These are phyloP conservation scores for Charaxes varanes DNA, from an alignment of 1,140 invertebrate genomes.

Conservation along the genomic window DNA sequence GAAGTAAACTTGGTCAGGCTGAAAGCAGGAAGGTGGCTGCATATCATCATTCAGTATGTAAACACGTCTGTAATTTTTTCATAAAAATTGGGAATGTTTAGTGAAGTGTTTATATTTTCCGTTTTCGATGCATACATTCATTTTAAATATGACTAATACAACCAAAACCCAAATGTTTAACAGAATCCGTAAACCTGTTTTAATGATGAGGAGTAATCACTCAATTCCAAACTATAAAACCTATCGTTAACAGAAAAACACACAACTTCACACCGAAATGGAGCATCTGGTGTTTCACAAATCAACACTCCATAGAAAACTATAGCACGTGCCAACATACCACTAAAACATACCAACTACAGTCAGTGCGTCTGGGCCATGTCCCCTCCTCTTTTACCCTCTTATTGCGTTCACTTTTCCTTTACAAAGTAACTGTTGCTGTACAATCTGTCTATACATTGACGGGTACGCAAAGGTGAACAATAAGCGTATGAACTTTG, in stretches of 20 bases:
- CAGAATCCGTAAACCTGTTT: too few species aligned
- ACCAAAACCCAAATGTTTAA: too few species aligned
- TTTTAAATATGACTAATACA: too few species aligned
- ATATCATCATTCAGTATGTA: too few species aligned
- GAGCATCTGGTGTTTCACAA: slow-evolving; percentile 38
- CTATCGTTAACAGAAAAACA: slow-evolving; percentile 22
- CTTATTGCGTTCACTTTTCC: slow-evolving; percentile 25
- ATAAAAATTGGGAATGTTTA: too few species aligned
- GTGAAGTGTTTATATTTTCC: too few species aligned
- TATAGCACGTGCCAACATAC: slow-evolving; percentile 52
- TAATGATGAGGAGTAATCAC: too few species aligned
- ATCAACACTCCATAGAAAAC: slow-evolving; percentile 31
- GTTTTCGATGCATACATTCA: too few species aligned
- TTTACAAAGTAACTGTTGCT: slow-evolving; percentile 15
- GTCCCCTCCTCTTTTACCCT: slow-evolving; percentile 38
- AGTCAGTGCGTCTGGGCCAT: slow-evolving; percentile 32
- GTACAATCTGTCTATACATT: slow-evolving; percentile 19
- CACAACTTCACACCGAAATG: slow-evolving; percentile 22
- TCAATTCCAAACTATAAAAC: background rate
- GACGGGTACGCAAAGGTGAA: slow-evolving; percentile 10
- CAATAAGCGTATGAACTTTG: slow-evolving; percentile 6
- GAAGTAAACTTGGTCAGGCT: too few species aligned
- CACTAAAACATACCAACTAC: slow-evolving; percentile 26
- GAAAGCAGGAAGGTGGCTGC: too few species aligned
- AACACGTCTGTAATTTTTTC: too few species aligned